A percentile compares a stretch with the other conserved stretches of the same genome.
Evolutionary conservation across 2,888 invertebrate genomes (phyloP).

Genomic region (Chrysolina oricalcia): DNA sequence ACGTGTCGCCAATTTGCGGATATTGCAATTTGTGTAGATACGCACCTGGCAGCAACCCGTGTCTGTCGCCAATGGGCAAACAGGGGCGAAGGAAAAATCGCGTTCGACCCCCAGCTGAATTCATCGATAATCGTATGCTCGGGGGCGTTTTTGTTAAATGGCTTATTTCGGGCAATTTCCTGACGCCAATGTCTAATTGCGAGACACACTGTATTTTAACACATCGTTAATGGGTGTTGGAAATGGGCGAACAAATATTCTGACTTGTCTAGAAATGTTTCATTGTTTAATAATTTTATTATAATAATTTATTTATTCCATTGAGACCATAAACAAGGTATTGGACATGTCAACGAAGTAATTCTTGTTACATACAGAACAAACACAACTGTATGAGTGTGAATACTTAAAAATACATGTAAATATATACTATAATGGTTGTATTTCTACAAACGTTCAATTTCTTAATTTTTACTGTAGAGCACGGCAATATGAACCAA

Average conservation of each 20-base stretch:
- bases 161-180: constrained; percentile 24
- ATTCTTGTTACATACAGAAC: too few relatives aligned
- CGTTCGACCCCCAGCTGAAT: constrained; percentile 2
- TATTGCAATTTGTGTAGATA: constrained; percentile 33
- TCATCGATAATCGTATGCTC: constrained; percentile 14
- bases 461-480: too few relatives aligned
- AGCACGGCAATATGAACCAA: too few relatives aligned
- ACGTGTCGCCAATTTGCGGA: constrained; percentile 38
- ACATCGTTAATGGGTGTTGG: background rate
- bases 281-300: too few relatives aligned
- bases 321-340: too few relatives aligned
- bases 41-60: constrained; percentile 34
- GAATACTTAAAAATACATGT: too few relatives aligned
- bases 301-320: too few relatives aligned
- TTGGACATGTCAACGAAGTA: too few relatives aligned
- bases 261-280: too few relatives aligned
- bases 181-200: constrained; percentile 8
- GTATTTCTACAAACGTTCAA: too few relatives aligned
- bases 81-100: constrained; percentile 15
- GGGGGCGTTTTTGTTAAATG: constrained; percentile 22
- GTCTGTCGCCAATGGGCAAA: constrained; percentile 34
- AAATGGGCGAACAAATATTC: background rate
- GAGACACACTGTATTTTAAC: background rate
- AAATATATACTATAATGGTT: too few relatives aligned
- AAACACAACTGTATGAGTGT: too few relatives aligned